Conservation (phyloP, 37 sponge, comb jelly and placozoan genomes). For the Corticium candelabrum region DNA sequence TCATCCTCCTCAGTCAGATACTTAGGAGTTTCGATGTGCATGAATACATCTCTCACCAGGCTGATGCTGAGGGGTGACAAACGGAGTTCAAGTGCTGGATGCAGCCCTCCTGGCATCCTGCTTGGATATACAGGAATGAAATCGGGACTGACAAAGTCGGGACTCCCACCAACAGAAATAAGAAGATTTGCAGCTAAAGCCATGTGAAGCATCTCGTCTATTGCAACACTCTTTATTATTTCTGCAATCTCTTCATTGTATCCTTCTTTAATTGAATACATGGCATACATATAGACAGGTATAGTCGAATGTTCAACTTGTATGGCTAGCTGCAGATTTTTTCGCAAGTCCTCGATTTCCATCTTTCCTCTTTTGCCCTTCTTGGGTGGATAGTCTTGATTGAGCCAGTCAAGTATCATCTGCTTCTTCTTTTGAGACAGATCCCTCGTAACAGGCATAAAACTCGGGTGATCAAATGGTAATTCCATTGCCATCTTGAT, state of each 20-base stretch:
- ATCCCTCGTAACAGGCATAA: background rate
- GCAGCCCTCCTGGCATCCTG: background rate
- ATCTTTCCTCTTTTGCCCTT: background rate
- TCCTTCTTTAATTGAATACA: background rate
- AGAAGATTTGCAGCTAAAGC: background rate
- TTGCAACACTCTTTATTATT: background rate
- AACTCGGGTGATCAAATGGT: background rate
- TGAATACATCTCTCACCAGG: background rate
- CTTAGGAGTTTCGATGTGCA: background rate
- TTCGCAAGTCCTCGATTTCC: background rate
- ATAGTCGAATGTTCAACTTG: background rate
- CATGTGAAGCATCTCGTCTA: background rate
- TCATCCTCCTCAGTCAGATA: background rate
- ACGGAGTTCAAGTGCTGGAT: background rate
- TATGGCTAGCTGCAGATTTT: background rate
- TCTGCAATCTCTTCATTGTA: background rate
- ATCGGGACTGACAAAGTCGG: background rate
- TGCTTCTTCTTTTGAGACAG: background rate
- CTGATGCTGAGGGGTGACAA: background rate
- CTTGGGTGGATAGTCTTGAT: background rate
- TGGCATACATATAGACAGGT: background rate
- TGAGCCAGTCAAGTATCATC: background rate
- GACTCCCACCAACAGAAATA: background rate
- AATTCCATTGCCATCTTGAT: background rate
- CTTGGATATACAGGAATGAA: background rate